Percentiles rank a stretch among this genome's conserved stretches.
phyloP scores from a whole-genome alignment of 1,140 invertebrate species.

The Euglossa dilemma region DNA sequence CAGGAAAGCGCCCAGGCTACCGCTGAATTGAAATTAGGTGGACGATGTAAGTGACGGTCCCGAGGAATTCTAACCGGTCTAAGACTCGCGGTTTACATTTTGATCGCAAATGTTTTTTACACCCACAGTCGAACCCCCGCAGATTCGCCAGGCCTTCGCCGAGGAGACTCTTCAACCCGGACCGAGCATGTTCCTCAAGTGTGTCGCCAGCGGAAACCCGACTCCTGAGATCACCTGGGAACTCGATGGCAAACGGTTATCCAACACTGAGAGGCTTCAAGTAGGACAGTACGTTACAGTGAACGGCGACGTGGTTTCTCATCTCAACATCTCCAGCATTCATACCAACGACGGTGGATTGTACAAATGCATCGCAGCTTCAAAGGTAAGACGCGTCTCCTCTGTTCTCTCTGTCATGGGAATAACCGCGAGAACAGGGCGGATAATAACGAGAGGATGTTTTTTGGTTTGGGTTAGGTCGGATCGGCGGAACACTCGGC shows the following conservation, averaged over 20 bases:
- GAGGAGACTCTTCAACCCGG: slow-evolving; percentile 94
- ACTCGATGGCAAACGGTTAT: slow-evolving; percentile 92
- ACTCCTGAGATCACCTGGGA: slow-evolving; percentile 97
- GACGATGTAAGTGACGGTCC: slow-evolving; percentile 87
- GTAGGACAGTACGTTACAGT: slow-evolving; percentile 94
- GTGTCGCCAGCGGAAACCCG: slow-evolving; percentile 93
- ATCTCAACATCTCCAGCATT: slow-evolving; percentile 95
- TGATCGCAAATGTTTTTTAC: slow-evolving; percentile 35
- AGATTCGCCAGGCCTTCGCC: slow-evolving; percentile 92
- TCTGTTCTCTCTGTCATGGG: background rate
- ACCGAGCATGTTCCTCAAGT: slow-evolving; percentile 91
- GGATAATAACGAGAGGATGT: background rate
- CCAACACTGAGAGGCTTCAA: slow-evolving; percentile 90
- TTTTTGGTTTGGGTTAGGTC: slow-evolving; percentile 81
- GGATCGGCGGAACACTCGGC: slow-evolving; percentile 93
- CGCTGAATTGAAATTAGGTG: slow-evolving; percentile 95
- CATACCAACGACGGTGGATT: slow-evolving; percentile 96
- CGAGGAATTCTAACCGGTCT: background rate
- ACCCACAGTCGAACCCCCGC: slow-evolving; percentile 90
- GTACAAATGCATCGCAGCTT: slow-evolving; percentile 95
- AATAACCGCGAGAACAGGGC: background rate
- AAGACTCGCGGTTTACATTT: background rate
- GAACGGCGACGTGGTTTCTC: slow-evolving; percentile 95
- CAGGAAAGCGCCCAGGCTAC: slow-evolving; percentile 96
- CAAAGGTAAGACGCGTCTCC: slow-evolving; percentile 85